Conservation (phyloP, 2,797 vertebrate genomes). For the Alauda arvensis region DNA sequence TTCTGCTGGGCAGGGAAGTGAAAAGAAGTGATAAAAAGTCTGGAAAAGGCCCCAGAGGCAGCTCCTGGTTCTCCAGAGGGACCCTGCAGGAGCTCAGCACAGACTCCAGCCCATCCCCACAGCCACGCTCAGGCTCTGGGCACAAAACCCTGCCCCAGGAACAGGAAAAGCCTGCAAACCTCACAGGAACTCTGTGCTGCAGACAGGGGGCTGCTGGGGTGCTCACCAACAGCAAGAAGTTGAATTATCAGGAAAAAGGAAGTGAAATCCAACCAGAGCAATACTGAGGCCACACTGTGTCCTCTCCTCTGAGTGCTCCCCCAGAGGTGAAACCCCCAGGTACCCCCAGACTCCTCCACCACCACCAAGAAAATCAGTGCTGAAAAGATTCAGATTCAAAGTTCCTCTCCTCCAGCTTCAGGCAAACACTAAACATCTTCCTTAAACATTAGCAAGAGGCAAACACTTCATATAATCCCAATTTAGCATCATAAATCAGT, state of each 20-base stretch:
- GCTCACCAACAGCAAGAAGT: background rate
- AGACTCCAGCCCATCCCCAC: accelerated
- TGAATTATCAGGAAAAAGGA: background rate
- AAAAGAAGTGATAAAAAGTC: background rate
- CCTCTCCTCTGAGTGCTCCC: background rate
- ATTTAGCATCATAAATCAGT: background rate
- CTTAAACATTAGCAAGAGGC: accelerated
- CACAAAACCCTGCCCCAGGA: background rate
- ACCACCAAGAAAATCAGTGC: background rate
- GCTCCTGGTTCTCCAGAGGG: background rate
- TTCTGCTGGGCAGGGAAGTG: background rate
- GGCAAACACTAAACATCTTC: background rate
- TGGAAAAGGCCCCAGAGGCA: background rate
- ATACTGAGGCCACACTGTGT: background rate
- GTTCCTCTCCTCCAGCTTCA: background rate
- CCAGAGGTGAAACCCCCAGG: background rate
- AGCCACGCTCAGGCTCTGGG: background rate
- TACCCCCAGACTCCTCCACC: background rate
- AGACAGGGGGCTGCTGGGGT: background rate
- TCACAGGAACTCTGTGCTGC: accelerated
- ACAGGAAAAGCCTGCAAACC: background rate
- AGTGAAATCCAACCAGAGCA: background rate
- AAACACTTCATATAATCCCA: accelerated
- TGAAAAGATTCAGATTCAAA: background rate
- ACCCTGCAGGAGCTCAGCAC: background rate